Conservation (phyloP, 1,140 invertebrate genomes). For the Zelostemma sp. region DNA sequence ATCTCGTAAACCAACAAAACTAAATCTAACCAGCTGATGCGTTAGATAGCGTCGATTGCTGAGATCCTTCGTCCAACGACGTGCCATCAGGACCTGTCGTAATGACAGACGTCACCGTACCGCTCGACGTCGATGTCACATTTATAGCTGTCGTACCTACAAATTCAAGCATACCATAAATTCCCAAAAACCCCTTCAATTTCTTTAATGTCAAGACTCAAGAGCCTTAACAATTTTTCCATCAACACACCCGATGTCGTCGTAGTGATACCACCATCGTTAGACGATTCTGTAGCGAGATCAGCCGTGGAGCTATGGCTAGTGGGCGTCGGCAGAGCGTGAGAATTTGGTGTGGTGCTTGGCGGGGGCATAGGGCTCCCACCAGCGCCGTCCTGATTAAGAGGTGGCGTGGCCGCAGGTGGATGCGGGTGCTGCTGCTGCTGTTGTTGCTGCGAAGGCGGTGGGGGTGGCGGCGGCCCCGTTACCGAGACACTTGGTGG, state of each 20-base stretch:
- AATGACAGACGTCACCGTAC: constrained; percentile 85
- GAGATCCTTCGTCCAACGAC: constrained; percentile 88
- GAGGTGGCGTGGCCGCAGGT: constrained; percentile 61
- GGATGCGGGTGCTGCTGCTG: constrained; percentile 57
- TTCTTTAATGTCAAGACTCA: too few species aligned
- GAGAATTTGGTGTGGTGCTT: constrained; percentile 74
- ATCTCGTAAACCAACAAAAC: too few species aligned
- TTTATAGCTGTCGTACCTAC: constrained; percentile 64
- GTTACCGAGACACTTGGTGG: constrained; percentile 56
- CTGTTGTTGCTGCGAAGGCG: constrained; percentile 10
- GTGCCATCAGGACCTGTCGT: constrained; percentile 90
- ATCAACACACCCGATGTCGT: constrained; percentile 68
- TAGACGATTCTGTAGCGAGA: constrained; percentile 68
- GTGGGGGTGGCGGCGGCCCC: constrained; percentile 49
- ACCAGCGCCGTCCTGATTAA: constrained; percentile 66
- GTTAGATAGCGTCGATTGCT: constrained; percentile 92
- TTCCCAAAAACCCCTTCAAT: background rate
- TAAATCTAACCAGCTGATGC: constrained; percentile 81
- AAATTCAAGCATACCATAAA: constrained; percentile 31
- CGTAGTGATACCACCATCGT: constrained; percentile 74
- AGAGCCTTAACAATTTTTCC: background rate
- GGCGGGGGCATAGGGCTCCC: constrained; percentile 73
- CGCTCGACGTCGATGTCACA: constrained; percentile 68
- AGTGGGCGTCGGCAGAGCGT: constrained; percentile 61
- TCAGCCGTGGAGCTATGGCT: constrained; percentile 59